A percentile compares a stretch with the other conserved stretches of the same genome.
Conservation (phyloP, 2,888 invertebrate species). For the Brachyptera putata region DNA sequence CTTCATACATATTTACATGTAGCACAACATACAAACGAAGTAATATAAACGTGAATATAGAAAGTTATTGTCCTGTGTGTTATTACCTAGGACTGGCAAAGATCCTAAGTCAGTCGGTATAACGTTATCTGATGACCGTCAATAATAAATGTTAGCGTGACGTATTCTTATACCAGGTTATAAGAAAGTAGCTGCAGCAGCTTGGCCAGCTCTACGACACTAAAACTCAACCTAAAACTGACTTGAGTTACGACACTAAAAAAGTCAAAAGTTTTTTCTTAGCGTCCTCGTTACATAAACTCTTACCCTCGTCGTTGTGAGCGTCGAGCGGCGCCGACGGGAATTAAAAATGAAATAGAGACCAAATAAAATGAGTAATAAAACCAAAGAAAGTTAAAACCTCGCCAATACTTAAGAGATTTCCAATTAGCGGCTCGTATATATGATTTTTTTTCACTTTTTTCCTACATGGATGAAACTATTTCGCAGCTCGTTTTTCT, state of each 20-base stretch:
- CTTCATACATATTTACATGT: too few relatives aligned
- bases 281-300: conserved; percentile 16
- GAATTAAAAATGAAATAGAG: conserved; percentile 33
- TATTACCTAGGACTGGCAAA: too few relatives aligned
- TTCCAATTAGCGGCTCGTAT: conserved; percentile 25
- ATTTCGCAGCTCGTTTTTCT: conserved; percentile 15
- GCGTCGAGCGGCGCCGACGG: conserved; percentile 25
- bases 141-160: background rate
- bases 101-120: too few relatives aligned
- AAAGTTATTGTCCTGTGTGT: too few relatives aligned
- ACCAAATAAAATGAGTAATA: conserved; percentile 32
- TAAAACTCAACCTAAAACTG: conserved; percentile 18
- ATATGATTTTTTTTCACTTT: background rate
- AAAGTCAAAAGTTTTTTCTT: conserved; percentile 19
- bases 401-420: conserved; percentile 8
- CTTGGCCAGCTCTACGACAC: background rate
- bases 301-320: conserved; percentile 5
- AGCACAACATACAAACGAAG: too few relatives aligned
- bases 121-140: too few relatives aligned
- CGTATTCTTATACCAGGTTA: background rate
- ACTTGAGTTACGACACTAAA: conserved; percentile 12
- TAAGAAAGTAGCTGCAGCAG: conserved; percentile 17
- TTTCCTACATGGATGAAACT: conserved; percentile 4
- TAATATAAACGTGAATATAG: too few relatives aligned
- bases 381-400: conserved; percentile 20